Percentiles rank a stretch among this genome's conserved stretches.
Conservation (phyloP, 2,113 vertebrate species). For the Phylloscopus trochilus region DNA sequence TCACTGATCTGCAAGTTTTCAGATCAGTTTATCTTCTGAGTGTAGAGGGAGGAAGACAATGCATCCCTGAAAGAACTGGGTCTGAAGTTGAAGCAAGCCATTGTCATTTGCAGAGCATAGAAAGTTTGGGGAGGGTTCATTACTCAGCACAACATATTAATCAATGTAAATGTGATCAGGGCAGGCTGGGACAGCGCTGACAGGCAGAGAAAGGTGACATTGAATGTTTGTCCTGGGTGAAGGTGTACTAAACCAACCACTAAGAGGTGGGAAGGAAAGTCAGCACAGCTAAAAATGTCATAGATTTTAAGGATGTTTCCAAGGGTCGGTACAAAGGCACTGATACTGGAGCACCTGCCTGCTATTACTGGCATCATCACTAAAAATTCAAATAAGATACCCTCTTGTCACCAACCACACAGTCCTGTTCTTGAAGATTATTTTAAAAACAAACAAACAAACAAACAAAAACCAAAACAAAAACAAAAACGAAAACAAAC, state of each 20-base stretch:
- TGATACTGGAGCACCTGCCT: background rate
- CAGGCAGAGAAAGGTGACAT: slow-evolving; percentile 25
- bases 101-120: background rate
- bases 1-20: background rate
- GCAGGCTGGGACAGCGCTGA: background rate
- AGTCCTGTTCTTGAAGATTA: background rate
- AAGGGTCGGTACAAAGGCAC: background rate
- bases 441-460: too few species aligned
- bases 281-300: background rate
- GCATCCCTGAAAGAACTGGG: background rate
- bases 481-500: too few species aligned
- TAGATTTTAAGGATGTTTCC: background rate
- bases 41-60: background rate
- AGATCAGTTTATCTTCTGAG: background rate
- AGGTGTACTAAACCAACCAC: background rate
- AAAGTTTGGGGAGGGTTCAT: slow-evolving; percentile 15
- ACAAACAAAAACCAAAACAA: too few species aligned
- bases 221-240: background rate
- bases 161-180: slow-evolving; percentile 54
- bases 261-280: background rate
- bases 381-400: background rate
- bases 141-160: slow-evolving; percentile 51
- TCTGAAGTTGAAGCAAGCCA: background rate
- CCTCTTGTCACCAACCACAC: background rate
- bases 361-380: background rate